Evolutionary conservation across 2,888 invertebrate species (phyloP).

Genomic region (Rosalia funebris): DNA sequence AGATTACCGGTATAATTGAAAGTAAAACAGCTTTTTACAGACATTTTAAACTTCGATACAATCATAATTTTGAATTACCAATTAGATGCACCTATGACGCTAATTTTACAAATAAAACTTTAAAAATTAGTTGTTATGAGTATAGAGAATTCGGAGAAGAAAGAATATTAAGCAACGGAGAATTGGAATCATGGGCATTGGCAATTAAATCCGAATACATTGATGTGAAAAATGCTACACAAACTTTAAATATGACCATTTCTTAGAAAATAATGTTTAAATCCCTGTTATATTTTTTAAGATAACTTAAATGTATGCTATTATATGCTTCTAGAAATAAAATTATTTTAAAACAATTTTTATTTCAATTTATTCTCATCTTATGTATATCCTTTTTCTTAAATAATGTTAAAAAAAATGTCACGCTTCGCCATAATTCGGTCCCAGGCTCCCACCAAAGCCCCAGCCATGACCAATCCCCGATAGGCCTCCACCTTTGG

Average conservation of each 20-base stretch:
- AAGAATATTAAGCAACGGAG: conserved; percentile 1
- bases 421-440: no score
- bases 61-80: neutral
- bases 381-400: no score
- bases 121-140: conserved; percentile 2
- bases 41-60: conserved; percentile 4
- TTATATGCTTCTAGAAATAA: no score
- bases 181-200: neutral
- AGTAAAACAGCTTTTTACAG: neutral
- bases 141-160: neutral
- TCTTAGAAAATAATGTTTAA: conserved; percentile 7
- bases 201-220: neutral
- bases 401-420: no score
- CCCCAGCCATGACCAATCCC: no score
- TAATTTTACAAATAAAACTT: neutral
- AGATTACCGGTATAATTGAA: conserved; percentile 1
- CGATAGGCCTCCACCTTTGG: no score
- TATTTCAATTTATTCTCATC: no score
- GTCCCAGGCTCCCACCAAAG: no score
- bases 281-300: no score
- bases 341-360: no score
- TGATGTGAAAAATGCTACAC: neutral
- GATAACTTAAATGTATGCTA: no score
- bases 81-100: neutral
- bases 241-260: conserved; percentile 5